Evolutionary conservation across 2,888 invertebrate genomes (phyloP).

Genomic region (Neelides folsomi): DNA sequence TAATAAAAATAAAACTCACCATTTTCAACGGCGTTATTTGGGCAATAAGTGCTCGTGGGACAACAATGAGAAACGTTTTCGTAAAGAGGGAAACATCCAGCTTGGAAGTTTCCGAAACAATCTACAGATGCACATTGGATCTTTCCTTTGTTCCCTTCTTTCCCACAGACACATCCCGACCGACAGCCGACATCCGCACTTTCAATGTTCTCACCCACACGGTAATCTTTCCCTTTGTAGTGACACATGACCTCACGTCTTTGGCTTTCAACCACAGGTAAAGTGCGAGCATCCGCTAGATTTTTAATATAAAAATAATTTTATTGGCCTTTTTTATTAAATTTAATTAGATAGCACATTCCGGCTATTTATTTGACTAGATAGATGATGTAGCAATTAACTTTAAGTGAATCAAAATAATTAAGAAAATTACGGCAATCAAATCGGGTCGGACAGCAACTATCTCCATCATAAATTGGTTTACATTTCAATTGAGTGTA

Average conservation of each 20-base stretch:
- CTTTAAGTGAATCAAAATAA: too few relatives aligned
- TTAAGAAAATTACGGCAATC: conserved; percentile 33
- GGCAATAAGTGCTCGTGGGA: conserved; percentile 27
- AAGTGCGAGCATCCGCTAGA: not conserved
- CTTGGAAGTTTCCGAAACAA: conserved; percentile 24
- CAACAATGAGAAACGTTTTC: conserved; percentile 22
- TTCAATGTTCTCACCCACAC: conserved; percentile 21
- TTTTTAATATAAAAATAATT: conserved; percentile 4
- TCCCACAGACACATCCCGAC: conserved; percentile 21
- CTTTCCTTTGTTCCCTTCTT: conserved; percentile 3
- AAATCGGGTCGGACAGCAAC: conserved; percentile 33
- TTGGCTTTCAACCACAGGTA: not conserved
- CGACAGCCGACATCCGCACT: conserved; percentile 23
- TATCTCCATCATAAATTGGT: conserved; percentile 28
- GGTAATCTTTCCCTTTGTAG: conserved; percentile 24
- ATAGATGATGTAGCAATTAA: too few relatives aligned
- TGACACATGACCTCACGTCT: conserved; percentile 7
- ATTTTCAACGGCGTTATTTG: conserved; percentile 25
- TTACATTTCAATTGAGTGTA: conserved; percentile 28
- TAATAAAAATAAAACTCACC: conserved; percentile 9
- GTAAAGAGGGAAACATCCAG: conserved; percentile 16
- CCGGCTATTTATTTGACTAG: too few relatives aligned
- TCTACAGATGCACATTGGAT: conserved; percentile 29
- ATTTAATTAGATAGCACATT: too few relatives aligned
- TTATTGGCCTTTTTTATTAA: too few relatives aligned